These are phyloP conservation scores for Atta texana DNA, from an alignment of 1,140 invertebrate genomes.

Conservation along the genomic window DNA sequence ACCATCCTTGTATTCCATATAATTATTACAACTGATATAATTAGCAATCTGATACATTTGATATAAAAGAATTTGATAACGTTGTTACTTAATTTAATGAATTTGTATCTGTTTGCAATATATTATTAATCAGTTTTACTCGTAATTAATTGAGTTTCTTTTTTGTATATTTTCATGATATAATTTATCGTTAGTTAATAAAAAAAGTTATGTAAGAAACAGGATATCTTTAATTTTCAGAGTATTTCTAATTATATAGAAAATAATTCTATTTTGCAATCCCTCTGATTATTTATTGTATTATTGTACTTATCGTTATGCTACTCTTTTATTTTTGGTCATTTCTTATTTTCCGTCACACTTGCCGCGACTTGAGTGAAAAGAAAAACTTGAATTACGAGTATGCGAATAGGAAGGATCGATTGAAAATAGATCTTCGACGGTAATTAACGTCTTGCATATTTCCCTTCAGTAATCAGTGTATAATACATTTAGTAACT, in stretches of 20 bases:
- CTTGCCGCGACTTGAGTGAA: not conserved
- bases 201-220: constrained; percentile 31
- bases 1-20: constrained; percentile 21
- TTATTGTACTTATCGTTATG: constrained; percentile 59
- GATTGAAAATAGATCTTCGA: constrained; percentile 26
- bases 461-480: constrained; percentile 28
- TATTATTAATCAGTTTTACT: constrained; percentile 7
- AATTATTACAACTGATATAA: constrained; percentile 35
- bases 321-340: constrained; percentile 47
- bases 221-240: constrained; percentile 36
- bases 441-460: constrained; percentile 48
- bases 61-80: constrained; percentile 1
- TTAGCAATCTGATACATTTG: constrained; percentile 14
- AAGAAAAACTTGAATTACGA: constrained; percentile 32
- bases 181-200: not conserved
- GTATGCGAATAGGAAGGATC: constrained; percentile 32
- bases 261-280: constrained; percentile 59
- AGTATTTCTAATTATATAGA: constrained; percentile 38
- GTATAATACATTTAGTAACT: constrained; percentile 74
- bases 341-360: constrained; percentile 37
- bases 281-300: constrained; percentile 56
- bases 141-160: not conserved
- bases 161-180: constrained; percentile 3
- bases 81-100: constrained; percentile 30
- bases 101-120: constrained; percentile 18